phyloP scores from a whole-genome alignment of 2,888 invertebrate genomes.

The Rambutsinella grinnellia region DNA sequence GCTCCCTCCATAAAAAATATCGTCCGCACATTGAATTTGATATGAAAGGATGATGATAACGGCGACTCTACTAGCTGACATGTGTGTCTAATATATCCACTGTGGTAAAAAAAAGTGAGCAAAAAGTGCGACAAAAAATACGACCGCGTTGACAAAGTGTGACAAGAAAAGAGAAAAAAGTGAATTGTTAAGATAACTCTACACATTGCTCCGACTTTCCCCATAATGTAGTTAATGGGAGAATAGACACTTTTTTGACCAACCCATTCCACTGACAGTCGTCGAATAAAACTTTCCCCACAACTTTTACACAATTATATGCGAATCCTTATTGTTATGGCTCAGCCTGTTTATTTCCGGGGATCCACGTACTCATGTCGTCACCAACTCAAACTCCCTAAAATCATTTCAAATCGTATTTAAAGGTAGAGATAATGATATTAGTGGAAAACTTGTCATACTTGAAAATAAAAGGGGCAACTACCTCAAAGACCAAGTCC shows the following conservation, averaged over 20 bases:
- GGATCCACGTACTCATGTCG: background rate
- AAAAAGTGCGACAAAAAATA: background rate
- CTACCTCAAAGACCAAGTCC: background rate
- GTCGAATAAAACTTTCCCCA: constrained; percentile 40
- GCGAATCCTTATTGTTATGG: constrained; percentile 12
- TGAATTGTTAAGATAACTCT: background rate
- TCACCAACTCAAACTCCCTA: too few species aligned
- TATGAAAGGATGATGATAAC: background rate
- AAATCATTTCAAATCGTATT: background rate
- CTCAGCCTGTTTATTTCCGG: background rate
- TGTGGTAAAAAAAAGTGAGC: constrained; percentile 4
- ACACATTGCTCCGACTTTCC: background rate
- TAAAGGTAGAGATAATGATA: background rate
- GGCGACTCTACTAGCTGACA: too few species aligned
- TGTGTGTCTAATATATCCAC: constrained; percentile 6
- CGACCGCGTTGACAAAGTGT: constrained; percentile 24
- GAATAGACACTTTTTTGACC: constrained; percentile 43
- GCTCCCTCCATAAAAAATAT: too few species aligned
- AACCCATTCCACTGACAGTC: constrained; percentile 41
- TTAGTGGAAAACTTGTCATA: too few species aligned
- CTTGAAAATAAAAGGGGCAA: too few species aligned
- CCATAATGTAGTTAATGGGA: constrained; percentile 44
- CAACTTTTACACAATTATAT: constrained; percentile 47
- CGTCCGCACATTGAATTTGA: too few species aligned
- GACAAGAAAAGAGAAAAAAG: constrained; percentile 13